Evolutionary conservation across 2,113 vertebrate species (phyloP).

Genomic region (Apodemus sylvaticus): DNA sequence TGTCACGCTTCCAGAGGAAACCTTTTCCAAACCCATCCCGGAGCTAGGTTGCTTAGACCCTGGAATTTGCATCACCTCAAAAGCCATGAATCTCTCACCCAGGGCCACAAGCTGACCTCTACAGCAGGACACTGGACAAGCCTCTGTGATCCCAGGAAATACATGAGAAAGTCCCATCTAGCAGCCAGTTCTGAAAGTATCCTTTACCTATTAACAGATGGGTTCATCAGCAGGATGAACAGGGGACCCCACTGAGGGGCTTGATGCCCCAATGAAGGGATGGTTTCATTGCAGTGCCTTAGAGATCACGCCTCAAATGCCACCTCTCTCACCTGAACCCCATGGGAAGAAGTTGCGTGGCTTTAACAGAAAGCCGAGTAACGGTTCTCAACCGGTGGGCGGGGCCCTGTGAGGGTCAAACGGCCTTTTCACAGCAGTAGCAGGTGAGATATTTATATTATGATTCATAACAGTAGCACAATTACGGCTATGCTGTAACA

Average conservation of each 20-base stretch:
- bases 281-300: not conserved
- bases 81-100: not conserved
- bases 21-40: not conserved
- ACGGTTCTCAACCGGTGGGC: not conserved
- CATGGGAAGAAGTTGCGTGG: rapidly evolving
- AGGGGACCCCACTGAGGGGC: not conserved
- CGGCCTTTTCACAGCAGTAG: not conserved
- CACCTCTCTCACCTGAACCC: not conserved
- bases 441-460: not conserved
- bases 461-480: not conserved
- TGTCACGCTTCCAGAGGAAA: not conserved
- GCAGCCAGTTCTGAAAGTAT: not conserved
- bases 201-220: not conserved
- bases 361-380: not conserved
- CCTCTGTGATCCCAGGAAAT: not conserved
- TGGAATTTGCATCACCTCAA: not conserved
- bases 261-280: not conserved
- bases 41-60: not conserved
- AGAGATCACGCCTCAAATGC: not conserved
- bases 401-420: not conserved
- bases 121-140: not conserved
- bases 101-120: not conserved
- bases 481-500: not conserved
- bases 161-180: not conserved
- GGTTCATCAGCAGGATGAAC: not conserved